These are phyloP conservation scores for Hydrolagus affinis DNA, from an alignment of 2,113 vertebrate species.

Conservation along the genomic window DNA sequence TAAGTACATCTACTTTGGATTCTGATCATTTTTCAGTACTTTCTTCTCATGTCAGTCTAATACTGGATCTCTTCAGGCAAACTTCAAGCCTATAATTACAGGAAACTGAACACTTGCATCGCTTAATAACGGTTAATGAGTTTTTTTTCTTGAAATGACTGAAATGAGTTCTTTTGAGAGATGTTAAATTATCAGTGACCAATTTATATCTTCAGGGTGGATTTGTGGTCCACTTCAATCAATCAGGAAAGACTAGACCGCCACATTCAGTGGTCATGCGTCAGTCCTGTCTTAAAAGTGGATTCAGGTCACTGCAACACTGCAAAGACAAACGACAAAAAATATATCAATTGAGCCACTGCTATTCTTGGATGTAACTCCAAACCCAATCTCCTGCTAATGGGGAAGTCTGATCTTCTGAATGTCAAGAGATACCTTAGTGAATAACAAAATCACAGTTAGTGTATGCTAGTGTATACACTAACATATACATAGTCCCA, in stretches of 20 bases:
- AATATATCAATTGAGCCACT: background rate
- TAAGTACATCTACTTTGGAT: too few relatives aligned
- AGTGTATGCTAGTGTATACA: too few relatives aligned
- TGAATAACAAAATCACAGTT: too few relatives aligned
- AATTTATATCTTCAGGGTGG: slow-evolving; percentile 12
- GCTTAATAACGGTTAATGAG: background rate
- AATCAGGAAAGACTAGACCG: slow-evolving; percentile 20
- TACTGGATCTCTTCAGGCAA: background rate
- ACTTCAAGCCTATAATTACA: background rate
- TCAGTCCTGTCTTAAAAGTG: background rate
- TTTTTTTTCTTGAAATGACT: slow-evolving; percentile 26
- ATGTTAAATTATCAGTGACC: slow-evolving; percentile 25
- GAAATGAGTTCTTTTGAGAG: slow-evolving; percentile 18
- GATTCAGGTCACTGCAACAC: background rate
- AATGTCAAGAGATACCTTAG: background rate
- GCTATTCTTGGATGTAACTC: background rate
- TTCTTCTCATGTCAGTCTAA: too few relatives aligned
- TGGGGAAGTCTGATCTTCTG: background rate
- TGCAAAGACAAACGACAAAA: background rate
- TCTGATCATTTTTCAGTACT: too few relatives aligned
- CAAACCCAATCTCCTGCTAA: background rate
- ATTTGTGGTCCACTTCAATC: background rate
- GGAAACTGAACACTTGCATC: background rate
- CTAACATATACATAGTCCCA: too few relatives aligned
- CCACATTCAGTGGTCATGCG: background rate